These are phyloP conservation scores for Merodon equestris DNA, from an alignment of 2,888 invertebrate species.

Conservation along the genomic window DNA sequence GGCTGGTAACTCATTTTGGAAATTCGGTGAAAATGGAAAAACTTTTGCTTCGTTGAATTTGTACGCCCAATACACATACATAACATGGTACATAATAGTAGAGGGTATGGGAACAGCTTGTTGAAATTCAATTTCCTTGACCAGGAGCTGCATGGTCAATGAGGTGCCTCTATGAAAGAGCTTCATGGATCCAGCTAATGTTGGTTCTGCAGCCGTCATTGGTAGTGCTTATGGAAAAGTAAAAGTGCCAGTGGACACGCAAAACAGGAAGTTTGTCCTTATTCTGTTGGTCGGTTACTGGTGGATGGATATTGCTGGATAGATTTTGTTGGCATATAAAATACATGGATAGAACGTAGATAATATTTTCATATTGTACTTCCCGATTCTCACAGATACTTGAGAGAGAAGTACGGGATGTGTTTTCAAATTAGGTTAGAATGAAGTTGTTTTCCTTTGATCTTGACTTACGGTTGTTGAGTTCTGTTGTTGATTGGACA, in stretches of 20 bases:
- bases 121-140: constrained; percentile 64
- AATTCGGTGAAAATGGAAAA: constrained; percentile 52
- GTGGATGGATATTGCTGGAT: constrained; percentile 10
- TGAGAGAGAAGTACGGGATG: constrained; percentile 26
- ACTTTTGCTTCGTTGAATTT: constrained; percentile 55
- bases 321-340: not conserved
- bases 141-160: constrained; percentile 28
- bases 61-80: constrained; percentile 10
- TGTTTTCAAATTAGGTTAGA: constrained; percentile 65
- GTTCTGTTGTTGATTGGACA: constrained; percentile 52
- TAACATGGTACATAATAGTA: constrained; percentile 4
- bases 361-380: constrained; percentile 4
- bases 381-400: constrained; percentile 31
- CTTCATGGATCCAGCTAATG: too few species aligned
- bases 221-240: constrained; percentile 30
- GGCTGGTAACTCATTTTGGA: constrained; percentile 34
- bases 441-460: constrained; percentile 70
- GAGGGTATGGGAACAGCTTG: constrained; percentile 26
- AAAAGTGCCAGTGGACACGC: constrained; percentile 63
- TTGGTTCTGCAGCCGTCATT: too few species aligned
- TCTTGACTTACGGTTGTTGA: constrained; percentile 70
- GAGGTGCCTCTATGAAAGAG: constrained; percentile 2
- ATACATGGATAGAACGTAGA: constrained; percentile 38
- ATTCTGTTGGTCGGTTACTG: too few species aligned
- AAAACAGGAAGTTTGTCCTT: constrained; percentile 55